Evolutionary conservation across 2,888 invertebrate genomes (phyloP).

Genomic region (Orchesellides sinensis): DNA sequence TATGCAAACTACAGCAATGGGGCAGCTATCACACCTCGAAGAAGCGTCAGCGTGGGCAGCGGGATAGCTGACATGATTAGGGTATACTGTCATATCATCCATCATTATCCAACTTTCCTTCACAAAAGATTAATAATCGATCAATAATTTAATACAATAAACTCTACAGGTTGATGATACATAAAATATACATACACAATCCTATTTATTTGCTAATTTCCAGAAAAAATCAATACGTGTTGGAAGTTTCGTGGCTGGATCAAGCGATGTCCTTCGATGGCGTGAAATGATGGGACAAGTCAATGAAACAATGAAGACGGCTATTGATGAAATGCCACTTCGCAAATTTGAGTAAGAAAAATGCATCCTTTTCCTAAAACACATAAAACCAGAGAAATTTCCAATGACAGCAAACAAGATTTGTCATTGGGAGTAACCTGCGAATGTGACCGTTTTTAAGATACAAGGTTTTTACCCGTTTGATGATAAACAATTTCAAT

Average conservation of each 20-base stretch:
- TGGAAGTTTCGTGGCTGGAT: slow-evolving; percentile 45
- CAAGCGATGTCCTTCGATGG: slow-evolving; percentile 53
- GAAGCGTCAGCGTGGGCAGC: slow-evolving; percentile 14
- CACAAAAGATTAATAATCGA: too few relatives aligned
- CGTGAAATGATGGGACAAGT: slow-evolving; percentile 77
- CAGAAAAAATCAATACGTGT: slow-evolving; percentile 63
- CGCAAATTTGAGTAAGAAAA: slow-evolving; percentile 84
- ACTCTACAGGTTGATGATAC: too few relatives aligned
- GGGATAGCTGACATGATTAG: slow-evolving; percentile 29
- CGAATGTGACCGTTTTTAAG: neutral
- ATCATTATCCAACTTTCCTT: too few relatives aligned
- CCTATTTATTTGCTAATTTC: neutral
- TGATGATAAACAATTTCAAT: slow-evolving; percentile 1
- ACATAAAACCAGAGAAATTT: too few relatives aligned
- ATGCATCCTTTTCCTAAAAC: too few relatives aligned
- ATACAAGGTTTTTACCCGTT: neutral
- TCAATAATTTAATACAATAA: too few relatives aligned
- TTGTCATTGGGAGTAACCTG: neutral
- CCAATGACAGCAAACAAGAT: too few relatives aligned
- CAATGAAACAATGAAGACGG: slow-evolving; percentile 86
- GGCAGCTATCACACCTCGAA: slow-evolving; percentile 24
- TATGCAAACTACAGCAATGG: slow-evolving; percentile 16
- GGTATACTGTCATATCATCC: too few relatives aligned
- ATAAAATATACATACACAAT: neutral
- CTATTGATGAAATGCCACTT: slow-evolving; percentile 90